Evolutionary conservation across 2,113 vertebrate genomes (phyloP).

Genomic region (Gracilinanus agilis): DNA sequence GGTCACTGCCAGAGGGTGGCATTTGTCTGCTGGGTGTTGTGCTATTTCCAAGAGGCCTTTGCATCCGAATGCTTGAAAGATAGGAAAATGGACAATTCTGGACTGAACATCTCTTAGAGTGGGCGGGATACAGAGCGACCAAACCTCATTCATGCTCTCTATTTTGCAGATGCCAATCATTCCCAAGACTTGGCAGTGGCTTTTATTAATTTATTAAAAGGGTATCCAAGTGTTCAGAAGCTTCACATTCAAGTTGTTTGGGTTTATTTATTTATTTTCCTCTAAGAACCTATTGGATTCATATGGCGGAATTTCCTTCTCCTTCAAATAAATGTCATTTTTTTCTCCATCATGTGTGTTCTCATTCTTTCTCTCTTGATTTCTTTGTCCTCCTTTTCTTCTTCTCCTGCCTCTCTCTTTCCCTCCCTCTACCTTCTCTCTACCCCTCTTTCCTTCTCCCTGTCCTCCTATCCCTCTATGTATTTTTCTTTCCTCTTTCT

Average conservation of each 20-base stretch:
- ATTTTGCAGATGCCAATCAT: neutral
- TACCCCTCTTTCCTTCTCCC: neutral
- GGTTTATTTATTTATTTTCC: neutral
- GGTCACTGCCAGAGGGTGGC: constrained; percentile 53
- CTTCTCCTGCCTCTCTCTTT: no score
- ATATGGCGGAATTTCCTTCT: neutral
- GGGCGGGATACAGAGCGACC: neutral
- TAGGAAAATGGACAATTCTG: neutral
- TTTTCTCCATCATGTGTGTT: neutral
- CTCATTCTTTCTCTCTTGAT: neutral
- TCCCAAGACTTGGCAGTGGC: neutral
- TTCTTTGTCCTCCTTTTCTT: neutral
- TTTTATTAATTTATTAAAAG: neutral
- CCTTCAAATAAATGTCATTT: neutral
- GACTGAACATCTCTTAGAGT: neutral
- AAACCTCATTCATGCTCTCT: no score
- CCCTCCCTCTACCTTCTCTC: neutral
- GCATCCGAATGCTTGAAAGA: neutral
- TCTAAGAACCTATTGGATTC: neutral
- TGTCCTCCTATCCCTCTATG: neutral
- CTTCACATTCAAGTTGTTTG: neutral
- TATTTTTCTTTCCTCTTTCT: neutral
- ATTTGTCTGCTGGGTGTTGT: constrained; percentile 60
- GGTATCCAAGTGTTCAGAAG: neutral
- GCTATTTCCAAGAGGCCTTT: constrained; percentile 48